Percentiles rank a stretch among this genome's conserved stretches.
phyloP scores from a whole-genome alignment of 2,113 vertebrate species.

The Podiceps cristatus region DNA sequence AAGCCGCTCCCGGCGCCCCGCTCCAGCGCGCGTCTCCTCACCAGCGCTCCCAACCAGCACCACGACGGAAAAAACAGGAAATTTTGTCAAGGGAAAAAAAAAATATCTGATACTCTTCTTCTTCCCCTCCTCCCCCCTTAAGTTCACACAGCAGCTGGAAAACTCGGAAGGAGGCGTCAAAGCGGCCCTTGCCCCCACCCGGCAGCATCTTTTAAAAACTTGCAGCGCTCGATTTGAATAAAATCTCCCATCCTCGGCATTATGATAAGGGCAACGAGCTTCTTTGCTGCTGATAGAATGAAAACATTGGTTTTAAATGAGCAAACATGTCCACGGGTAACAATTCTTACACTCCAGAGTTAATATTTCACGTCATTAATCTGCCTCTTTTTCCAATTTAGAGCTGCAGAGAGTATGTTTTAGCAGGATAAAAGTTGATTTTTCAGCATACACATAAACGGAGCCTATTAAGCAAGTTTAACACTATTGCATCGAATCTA shows the following conservation, averaged over 20 bases:
- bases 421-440: neutral
- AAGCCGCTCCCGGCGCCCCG: no score
- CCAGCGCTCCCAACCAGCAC: neutral
- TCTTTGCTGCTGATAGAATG: neutral
- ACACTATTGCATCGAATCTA: neutral
- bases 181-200: neutral
- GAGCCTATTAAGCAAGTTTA: neutral
- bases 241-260: neutral
- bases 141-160: neutral
- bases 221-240: neutral
- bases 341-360: neutral
- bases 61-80: fast-evolving
- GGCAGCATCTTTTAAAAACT: neutral
- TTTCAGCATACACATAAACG: neutral
- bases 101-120: neutral
- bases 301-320: neutral
- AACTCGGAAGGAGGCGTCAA: neutral
- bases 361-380: neutral
- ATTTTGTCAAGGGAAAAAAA: neutral
- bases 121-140: neutral
- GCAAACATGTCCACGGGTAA: neutral
- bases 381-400: neutral
- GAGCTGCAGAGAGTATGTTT: neutral
- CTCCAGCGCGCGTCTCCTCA: neutral
- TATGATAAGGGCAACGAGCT: neutral